Base-by-base conservation (phyloP, 2,113 vertebrate genomes). In the Ranitomeya imitator region DNA sequence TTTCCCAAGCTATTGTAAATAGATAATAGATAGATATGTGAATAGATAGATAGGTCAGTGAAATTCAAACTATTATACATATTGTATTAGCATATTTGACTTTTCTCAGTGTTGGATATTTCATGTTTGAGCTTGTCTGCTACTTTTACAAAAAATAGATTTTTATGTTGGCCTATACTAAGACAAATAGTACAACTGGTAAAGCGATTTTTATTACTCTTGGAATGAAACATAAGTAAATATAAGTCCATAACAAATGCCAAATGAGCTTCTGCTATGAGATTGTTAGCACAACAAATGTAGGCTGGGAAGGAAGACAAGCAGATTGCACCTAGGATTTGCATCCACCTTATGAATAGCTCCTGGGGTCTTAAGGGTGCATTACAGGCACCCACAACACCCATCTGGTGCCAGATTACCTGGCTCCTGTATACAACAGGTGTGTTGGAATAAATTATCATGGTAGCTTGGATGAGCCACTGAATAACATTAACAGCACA, bases 381-480 rank as follows among this genome's bases (percentile, higher is more conserved):
- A 92, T 92, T 93, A 90, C 92, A 91, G 92, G 91, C 8, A 2
- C 86, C 51, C 91, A 94, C 69, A 87, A 52, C 91, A 91, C 90
- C 91, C 92, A 90, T 92, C 90, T 91, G 88, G 61, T 71, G 91
- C 88, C 94, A 91, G 92, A 78, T 96, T 96, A 96, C 96, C 96
- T 97, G 96, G 95, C 93, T 96, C 93, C 83, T 90, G 88, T 90
- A 89, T 91, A 91, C 37, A 94, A 91, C 95, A 97, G 95, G 96
- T 97, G 95, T 95, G 92, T 92, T 92, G 90, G 96, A 95, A 96
- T 96, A 96, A 94, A 97, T 98, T 98, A 97, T 92, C 96, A 94
- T 93, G 91, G 93, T 92, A 93, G 90, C 93, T 95, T 92, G 93
- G 96, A 96, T 92, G 94, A 97, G 94, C 94, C 96, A 89, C 96